Base-by-base conservation (phyloP, 2,888 invertebrate genomes). In the Tipula helvola region DNA sequence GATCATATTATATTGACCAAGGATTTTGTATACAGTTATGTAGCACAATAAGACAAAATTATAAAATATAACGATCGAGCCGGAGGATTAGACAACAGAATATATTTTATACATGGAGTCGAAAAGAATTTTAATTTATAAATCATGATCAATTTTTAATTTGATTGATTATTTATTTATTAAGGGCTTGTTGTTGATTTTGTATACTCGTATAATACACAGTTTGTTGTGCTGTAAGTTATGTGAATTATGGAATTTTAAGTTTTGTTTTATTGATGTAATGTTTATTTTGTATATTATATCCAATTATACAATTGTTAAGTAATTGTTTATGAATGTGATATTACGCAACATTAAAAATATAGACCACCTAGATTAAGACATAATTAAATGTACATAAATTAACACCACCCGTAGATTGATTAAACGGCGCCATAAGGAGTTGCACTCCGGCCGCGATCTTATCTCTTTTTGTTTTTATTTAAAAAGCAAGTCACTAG, bases 71-170 rank as follows among this genome's bases (percentile, higher is more conserved):
- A 71, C 71, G 71, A 71, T 71, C 71, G 71, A 71, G 71, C 71
- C 71, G 71, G 71, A 71, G 71, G 71, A 71, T 71, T 71, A 71
- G 71, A 71, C 71, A 71, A 71, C 71, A 28, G 71, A 71, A 52
- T 52, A 52, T 52, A 39, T 3, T 7, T 10, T 16, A 5, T 52
- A 5, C 8, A 16, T 52, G 16, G 52, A 52, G 18, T 52, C 52
- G 52, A 52, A 71, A 71, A 71, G 71, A 71, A 71, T 71, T 71
- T 71, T 71, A 71, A 71, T 71, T 71, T 71, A 71, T 71, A 71
- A 71, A 71, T 71, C 71, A 71, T 71, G 71, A 71, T 71, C 71
- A 71, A 71, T 71, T 71, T 71, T 71, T 71, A 71, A 71, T 71
- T 71, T 71, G 71, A 71, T 71, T 71, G 71, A 71, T 71, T 71